Percentiles rank a stretch among this genome's conserved stretches.
phyloP scores from a whole-genome alignment of 1,140 invertebrate species.

The Trachelipus rathkii region DNA sequence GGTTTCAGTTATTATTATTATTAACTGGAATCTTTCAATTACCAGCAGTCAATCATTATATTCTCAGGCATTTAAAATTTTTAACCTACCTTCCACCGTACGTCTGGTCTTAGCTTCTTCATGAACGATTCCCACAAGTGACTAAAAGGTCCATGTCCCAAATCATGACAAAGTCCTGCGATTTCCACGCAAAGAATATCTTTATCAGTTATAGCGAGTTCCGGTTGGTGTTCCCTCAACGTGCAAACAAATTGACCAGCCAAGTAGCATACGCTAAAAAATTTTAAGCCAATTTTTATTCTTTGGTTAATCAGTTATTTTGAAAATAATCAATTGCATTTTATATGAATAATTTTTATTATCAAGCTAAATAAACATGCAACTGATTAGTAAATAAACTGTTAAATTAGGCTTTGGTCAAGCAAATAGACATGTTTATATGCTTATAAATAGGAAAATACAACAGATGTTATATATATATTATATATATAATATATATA shows the following conservation, averaged over 20 bases:
- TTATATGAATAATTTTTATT: too few relatives aligned
- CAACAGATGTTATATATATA: too few relatives aligned
- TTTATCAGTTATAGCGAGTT: slow-evolving; percentile 51
- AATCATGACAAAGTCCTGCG: slow-evolving; percentile 65
- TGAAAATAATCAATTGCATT: too few relatives aligned
- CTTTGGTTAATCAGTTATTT: too few relatives aligned
- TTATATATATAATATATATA: too few relatives aligned
- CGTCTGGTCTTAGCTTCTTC: slow-evolving; percentile 39
- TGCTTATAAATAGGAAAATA: too few relatives aligned
- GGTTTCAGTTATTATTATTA: background rate
- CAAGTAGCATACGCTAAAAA: slow-evolving; percentile 50
- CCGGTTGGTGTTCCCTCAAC: slow-evolving; percentile 51
- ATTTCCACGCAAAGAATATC: slow-evolving; percentile 59
- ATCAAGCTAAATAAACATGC: too few relatives aligned
- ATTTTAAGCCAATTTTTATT: too few relatives aligned
- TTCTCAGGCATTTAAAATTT: background rate
- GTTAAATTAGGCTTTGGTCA: too few relatives aligned
- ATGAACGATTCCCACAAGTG: slow-evolving; percentile 59
- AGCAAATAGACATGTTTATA: too few relatives aligned
- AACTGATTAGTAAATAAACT: too few relatives aligned
- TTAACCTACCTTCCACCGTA: slow-evolving; percentile 50
- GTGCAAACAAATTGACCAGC: slow-evolving; percentile 51
- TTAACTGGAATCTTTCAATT: background rate
- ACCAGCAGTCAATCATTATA: background rate
- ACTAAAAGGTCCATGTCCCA: slow-evolving; percentile 65